A percentile compares a stretch with the other conserved stretches of the same genome.
phyloP scores from a whole-genome alignment of 2,888 invertebrate genomes.

The Mechanitis messenoides region DNA sequence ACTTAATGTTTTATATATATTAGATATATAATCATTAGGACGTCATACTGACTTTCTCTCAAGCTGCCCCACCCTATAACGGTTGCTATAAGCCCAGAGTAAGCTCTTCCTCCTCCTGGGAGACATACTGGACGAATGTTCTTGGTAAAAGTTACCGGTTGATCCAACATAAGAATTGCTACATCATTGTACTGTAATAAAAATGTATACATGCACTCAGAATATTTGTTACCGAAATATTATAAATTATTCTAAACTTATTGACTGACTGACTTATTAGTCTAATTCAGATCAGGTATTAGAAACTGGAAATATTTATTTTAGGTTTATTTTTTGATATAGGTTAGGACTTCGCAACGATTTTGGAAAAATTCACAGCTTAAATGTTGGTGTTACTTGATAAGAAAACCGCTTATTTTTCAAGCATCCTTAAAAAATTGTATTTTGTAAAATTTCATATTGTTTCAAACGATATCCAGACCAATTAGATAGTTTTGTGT shows the following conservation, averaged over 20 bases:
- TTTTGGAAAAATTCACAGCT: too few species aligned
- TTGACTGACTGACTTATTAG: neutral
- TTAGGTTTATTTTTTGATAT: too few species aligned
- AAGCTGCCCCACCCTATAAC: slow-evolving; percentile 94
- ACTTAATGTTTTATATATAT: neutral
- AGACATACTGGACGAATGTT: slow-evolving; percentile 87
- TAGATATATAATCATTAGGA: neutral
- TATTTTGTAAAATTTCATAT: too few species aligned
- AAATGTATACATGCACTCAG: slow-evolving; percentile 16
- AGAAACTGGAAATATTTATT: too few species aligned
- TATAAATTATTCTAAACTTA: neutral
- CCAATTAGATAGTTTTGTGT: neutral
- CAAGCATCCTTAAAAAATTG: too few species aligned
- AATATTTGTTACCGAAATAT: too few species aligned
- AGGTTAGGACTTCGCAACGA: too few species aligned
- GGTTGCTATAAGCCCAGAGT: slow-evolving; percentile 83
- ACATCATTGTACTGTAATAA: slow-evolving; percentile 85
- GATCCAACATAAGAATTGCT: slow-evolving; percentile 85
- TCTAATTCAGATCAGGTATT: too few species aligned
- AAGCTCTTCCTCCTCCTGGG: slow-evolving; percentile 78
- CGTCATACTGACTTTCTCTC: slow-evolving; percentile 79
- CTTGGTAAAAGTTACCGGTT: slow-evolving; percentile 83
- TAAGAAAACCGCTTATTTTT: too few species aligned
- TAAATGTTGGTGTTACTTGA: too few species aligned
- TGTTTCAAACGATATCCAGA: too few species aligned